A percentile compares a stretch with the other conserved stretches of the same genome.
These are phyloP conservation scores for Enteromius argenteus DNA, from an alignment of 2,797 vertebrate species.

Conservation along the genomic window DNA sequence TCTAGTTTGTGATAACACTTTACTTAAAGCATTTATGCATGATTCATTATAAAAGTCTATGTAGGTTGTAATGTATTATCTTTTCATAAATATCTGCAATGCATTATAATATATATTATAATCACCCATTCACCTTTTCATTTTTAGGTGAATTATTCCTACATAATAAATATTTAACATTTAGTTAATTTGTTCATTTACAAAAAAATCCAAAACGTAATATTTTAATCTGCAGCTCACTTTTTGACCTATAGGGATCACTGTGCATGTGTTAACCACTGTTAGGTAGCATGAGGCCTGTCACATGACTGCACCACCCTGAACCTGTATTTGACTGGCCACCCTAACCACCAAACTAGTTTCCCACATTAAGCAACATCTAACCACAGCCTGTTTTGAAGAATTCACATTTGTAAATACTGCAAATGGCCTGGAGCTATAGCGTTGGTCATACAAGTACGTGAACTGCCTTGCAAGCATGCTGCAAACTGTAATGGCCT, in stretches of 20 bases:
- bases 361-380: conserved; percentile 38
- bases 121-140: background rate
- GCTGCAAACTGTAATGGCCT: background rate
- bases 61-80: background rate
- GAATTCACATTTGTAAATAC: background rate
- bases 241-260: conserved; percentile 42
- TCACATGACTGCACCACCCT: conserved; percentile 30
- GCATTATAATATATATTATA: background rate
- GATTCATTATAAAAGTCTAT: background rate
- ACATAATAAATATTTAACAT: background rate
- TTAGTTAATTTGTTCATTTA: background rate
- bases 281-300: background rate
- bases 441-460: background rate
- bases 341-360: conserved; percentile 48
- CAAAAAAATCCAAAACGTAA: background rate
- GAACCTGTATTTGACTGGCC: background rate
- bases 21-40: background rate
- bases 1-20: background rate
- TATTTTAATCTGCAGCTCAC: background rate
- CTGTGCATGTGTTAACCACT: conserved; percentile 19
- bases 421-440: background rate
- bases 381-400: background rate
- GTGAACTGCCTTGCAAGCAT: background rate
- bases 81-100: background rate
- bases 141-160: background rate